Evolutionary conservation across 1,140 invertebrate genomes (phyloP).

Genomic region (Drosophila repleta): DNA sequence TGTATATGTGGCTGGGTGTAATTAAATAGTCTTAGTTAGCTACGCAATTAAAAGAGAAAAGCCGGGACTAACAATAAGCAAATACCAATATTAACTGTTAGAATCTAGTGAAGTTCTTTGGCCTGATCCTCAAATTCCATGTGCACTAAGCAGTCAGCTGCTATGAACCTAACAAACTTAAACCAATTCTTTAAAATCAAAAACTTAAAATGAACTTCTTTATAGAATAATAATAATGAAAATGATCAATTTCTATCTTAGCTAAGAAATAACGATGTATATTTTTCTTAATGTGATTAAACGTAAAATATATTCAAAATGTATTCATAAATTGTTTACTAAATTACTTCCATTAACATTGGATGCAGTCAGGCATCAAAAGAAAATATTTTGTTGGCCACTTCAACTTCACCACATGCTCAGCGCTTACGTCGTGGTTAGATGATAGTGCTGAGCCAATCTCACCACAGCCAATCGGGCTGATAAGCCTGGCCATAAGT

Average conservation of each 20-base stretch:
- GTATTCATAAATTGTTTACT: too few relatives aligned
- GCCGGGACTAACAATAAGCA: conserved; percentile 65
- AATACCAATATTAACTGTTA: conserved; percentile 48
- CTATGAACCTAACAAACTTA: conserved; percentile 32
- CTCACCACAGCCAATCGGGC: conserved; percentile 37
- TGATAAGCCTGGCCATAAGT: conserved; percentile 39
- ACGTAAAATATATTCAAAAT: conserved; percentile 16
- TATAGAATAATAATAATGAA: conserved; percentile 33
- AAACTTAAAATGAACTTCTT: conserved; percentile 47
- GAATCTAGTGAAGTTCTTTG: conserved; percentile 47
- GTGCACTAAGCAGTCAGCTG: conserved; percentile 20
- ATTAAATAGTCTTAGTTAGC: conserved; percentile 72
- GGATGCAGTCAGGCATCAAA: too few relatives aligned
- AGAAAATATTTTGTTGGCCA: neutral
- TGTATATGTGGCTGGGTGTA: conserved; percentile 14
- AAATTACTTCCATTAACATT: too few relatives aligned
- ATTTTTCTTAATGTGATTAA: conserved; percentile 80
- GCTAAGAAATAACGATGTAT: conserved; percentile 69
- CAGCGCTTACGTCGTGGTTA: neutral
- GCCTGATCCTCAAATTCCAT: conserved; percentile 31
- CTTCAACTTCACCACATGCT: neutral
- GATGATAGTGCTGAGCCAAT: neutral
- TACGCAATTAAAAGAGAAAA: conserved; percentile 68
- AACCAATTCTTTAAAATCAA: conserved; percentile 46
- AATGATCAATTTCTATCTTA: conserved; percentile 40